Evolutionary conservation across 2,113 vertebrate species (phyloP), one percentile per base, ranked within the genome.

Genomic region (Genyomyrus donnyi): DNA sequence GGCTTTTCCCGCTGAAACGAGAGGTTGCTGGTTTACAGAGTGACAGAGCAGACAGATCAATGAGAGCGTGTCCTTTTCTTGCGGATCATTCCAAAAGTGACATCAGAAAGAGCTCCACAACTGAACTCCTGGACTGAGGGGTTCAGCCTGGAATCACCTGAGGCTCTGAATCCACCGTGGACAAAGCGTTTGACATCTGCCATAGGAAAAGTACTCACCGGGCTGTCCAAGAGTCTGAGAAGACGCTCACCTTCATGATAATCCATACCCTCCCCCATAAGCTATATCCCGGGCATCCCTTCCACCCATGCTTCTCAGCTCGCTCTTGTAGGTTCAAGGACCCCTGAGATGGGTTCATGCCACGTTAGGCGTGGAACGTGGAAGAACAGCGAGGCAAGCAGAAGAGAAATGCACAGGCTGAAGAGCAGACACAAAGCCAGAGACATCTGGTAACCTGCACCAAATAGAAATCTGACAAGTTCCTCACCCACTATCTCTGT

Each of bases 371-470:
- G 8, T 45, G 17, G 49, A 39, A 42, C 70, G 6, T 48, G 10
- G 48, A 17, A 35, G 46, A 21, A 35, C 27, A 80, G 70, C 53
- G 42, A 90, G 50, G 90, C 53, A 49, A 19, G 53, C 42, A 70
- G 24, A 89, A 77, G 49, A 53, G 42, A 70, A 85, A 86, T 70
- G 84, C 85, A 70, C 31, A 42, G 74, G n/a, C 13, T 80, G 74
- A 80, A 80, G 31, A 17, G 56, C 53, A 90, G 15, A 56, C 85
- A 77, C 39, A 56, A 88, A 93, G 91, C 91, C 93, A 91, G 88
- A 70, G 48, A 31, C 11, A 93, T 93, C 94, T 89, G 93, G 94
- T 92, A 93, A 93, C 94, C 94, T 92, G 94, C 94, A 95, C 94
- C 94, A 95, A 87, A 90, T 87, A 66, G 77, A 58, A 66, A 39